A percentile compares a stretch with the other conserved stretches of the same genome.
phyloP scores from a whole-genome alignment of 2,113 vertebrate species.

The Urocolius indicus region DNA sequence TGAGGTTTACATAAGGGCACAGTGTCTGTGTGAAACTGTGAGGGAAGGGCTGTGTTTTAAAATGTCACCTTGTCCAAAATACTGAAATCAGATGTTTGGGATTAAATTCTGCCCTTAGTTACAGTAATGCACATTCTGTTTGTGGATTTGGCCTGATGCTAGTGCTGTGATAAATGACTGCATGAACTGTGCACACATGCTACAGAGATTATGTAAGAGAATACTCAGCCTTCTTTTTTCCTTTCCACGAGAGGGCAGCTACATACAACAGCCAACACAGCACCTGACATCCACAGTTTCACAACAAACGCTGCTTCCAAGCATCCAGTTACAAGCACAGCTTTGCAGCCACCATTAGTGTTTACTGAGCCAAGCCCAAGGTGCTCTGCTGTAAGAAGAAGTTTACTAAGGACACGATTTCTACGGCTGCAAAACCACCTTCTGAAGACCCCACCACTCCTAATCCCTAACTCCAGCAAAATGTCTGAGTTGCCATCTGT shows the following conservation, averaged over 20 bases:
- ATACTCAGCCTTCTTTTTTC: too few species aligned
- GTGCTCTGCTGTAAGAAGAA: not conserved
- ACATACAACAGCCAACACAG: not conserved
- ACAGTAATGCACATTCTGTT: not conserved
- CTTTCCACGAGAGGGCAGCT: slow-evolving; percentile 28
- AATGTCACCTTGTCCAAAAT: not conserved
- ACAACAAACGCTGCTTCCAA: not conserved
- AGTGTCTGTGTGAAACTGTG: not conserved
- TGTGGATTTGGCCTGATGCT: not conserved
- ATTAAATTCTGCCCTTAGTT: not conserved
- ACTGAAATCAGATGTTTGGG: not conserved
- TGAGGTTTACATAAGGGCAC: not conserved
- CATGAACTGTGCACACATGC: not conserved
- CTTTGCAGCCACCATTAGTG: not conserved
- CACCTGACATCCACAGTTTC: fast-evolving
- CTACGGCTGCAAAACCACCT: not conserved
- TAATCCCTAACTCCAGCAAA: not conserved
- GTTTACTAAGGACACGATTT: not conserved
- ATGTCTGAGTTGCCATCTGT: not conserved
- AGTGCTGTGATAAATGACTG: not conserved
- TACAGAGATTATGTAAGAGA: not conserved
- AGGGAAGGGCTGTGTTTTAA: not conserved
- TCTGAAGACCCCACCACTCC: not conserved
- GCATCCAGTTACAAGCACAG: not conserved
- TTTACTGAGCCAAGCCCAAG: not conserved